These are phyloP conservation scores for Scomberomorus guttatus DNA, from an alignment of 2,797 vertebrate species.

Conservation along the genomic window DNA sequence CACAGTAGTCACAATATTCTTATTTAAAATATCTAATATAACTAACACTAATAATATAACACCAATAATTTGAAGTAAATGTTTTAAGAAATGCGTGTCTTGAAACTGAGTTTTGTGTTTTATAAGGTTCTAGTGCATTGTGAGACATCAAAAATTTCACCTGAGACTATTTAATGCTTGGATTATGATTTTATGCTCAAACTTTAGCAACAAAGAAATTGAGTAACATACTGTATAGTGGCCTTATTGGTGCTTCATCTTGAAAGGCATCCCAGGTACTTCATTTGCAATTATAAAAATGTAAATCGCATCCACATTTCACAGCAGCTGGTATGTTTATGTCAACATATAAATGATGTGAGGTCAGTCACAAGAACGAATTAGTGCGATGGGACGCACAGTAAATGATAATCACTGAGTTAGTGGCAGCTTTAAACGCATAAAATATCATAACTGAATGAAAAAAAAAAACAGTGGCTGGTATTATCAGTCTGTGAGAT, in stretches of 20 bases:
- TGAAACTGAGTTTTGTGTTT: background rate
- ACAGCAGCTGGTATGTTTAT: slow-evolving; percentile 65
- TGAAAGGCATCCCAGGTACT: slow-evolving; percentile 29
- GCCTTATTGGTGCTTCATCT: slow-evolving; percentile 13
- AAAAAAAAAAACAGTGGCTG: slow-evolving; percentile 68
- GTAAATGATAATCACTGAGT: slow-evolving; percentile 64
- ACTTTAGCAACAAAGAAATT: slow-evolving; percentile 35
- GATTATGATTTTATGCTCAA: slow-evolving; percentile 30
- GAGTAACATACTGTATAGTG: background rate
- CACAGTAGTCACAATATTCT: slow-evolving; percentile 9
- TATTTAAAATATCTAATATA: slow-evolving; percentile 30
- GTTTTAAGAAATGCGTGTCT: slow-evolving; percentile 3
- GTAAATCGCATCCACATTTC: slow-evolving; percentile 45
- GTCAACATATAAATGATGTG: slow-evolving; percentile 64
- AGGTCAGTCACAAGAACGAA: slow-evolving; percentile 48
- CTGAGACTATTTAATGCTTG: slow-evolving; percentile 23
- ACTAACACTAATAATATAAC: background rate
- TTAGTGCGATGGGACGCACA: slow-evolving; percentile 23
- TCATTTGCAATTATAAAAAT: slow-evolving; percentile 56
- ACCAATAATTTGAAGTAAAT: background rate
- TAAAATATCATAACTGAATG: slow-evolving; percentile 59
- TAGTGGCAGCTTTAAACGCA: slow-evolving; percentile 63
- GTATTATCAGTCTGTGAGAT: slow-evolving; percentile 60
- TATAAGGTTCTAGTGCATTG: background rate
- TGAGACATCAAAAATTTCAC: slow-evolving; percentile 22